phyloP scores from a whole-genome alignment of 2,888 invertebrate genomes.

The Lepidochitona cinerea region DNA sequence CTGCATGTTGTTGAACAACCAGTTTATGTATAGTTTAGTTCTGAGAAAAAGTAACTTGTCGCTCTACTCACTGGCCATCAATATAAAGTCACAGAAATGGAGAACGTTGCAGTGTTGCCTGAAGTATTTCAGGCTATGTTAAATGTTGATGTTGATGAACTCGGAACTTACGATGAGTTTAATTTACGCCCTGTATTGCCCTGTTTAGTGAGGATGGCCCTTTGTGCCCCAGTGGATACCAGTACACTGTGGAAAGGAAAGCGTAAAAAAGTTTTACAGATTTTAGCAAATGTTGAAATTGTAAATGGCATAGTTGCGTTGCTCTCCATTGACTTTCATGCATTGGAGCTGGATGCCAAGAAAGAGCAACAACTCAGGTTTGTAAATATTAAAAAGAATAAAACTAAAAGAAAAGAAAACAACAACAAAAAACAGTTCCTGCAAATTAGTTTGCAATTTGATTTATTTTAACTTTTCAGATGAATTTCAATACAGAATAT shows the following conservation, averaged over 20 bases:
- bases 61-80: no score
- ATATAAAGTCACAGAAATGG: no score
- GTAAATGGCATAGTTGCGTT: slow-evolving; percentile 95
- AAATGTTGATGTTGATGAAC: slow-evolving; percentile 78
- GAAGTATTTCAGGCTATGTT: slow-evolving; percentile 63
- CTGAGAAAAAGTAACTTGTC: no score
- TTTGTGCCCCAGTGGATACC: slow-evolving; percentile 88
- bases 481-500: no score
- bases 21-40: no score
- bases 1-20: no score
- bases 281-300: slow-evolving; percentile 90
- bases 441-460: no score
- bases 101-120: slow-evolving; percentile 47
- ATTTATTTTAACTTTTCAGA: no score
- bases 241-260: slow-evolving; percentile 87
- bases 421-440: no score
- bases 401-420: no score
- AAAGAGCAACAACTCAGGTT: slow-evolving; percentile 91
- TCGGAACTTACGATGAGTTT: slow-evolving; percentile 81
- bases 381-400: no score
- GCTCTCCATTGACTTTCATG: slow-evolving; percentile 93
- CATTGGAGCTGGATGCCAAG: slow-evolving; percentile 90
- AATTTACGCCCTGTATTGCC: slow-evolving; percentile 93
- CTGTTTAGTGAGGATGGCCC: slow-evolving; percentile 91
- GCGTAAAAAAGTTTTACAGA: slow-evolving; percentile 89